Conservation (phyloP, 2,888 invertebrate genomes). For the Steromphala cineraria region DNA sequence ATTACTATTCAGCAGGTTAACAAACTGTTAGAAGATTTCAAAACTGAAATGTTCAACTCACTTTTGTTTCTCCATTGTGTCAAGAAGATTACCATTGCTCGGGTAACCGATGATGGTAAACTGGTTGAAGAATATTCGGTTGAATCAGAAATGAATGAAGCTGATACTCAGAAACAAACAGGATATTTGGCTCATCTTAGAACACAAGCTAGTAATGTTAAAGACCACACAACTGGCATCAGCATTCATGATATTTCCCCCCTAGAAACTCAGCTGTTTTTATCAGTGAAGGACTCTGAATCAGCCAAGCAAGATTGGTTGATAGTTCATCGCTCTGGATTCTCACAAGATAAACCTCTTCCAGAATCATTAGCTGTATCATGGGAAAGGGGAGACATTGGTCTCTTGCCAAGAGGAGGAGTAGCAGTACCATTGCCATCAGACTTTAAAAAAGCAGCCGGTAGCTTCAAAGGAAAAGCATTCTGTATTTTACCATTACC, state of each 20-base stretch:
- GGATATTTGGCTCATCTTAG: slow-evolving; percentile 18
- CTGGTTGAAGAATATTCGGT: slow-evolving; percentile 37
- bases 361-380: slow-evolving; percentile 41
- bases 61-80: slow-evolving; percentile 67
- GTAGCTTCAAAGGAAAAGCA: slow-evolving; percentile 26
- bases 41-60: slow-evolving; percentile 55
- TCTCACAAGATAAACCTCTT: slow-evolving; percentile 28
- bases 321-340: slow-evolving; percentile 58
- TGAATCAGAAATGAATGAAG: slow-evolving; percentile 11
- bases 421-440: slow-evolving; percentile 40
- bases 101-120: slow-evolving; percentile 32
- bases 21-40: slow-evolving; percentile 49
- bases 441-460: not conserved
- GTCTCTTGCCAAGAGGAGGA: slow-evolving; percentile 54
- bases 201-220: not conserved
- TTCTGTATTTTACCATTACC: slow-evolving; percentile 67
- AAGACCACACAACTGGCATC: not conserved
- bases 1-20: slow-evolving; percentile 39
- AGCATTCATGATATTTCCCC: too few species aligned
- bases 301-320: slow-evolving; percentile 47
- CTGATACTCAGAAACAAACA: slow-evolving; percentile 14
- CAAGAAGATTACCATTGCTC: slow-evolving; percentile 45
- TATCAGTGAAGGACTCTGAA: not conserved
- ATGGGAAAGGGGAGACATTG: slow-evolving; percentile 43
- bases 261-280: not conserved